Evolutionary conservation across 2,113 vertebrate genomes (phyloP).

Genomic region (Plotosus lineatus): DNA sequence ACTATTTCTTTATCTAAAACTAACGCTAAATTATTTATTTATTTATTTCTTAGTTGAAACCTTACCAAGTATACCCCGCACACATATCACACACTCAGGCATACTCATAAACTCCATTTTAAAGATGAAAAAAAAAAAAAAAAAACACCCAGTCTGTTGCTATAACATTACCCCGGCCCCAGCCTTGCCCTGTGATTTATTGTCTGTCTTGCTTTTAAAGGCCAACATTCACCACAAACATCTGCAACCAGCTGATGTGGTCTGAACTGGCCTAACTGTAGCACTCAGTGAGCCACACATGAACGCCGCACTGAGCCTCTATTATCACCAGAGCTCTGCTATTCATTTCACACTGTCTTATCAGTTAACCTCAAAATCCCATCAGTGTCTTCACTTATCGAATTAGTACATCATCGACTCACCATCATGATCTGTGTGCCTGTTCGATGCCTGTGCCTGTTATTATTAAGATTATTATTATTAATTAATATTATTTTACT

Average conservation of each 20-base stretch:
- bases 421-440: background rate
- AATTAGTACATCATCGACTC: background rate
- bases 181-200: constrained; percentile 40
- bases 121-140: background rate
- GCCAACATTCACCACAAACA: constrained; percentile 1
- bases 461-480: background rate
- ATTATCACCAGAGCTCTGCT: background rate
- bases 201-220: constrained; percentile 23
- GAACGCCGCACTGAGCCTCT: background rate
- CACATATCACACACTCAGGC: background rate
- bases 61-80: constrained; percentile 3
- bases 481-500: background rate
- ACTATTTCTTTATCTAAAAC: background rate
- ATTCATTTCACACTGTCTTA: background rate
- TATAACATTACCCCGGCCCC: constrained; percentile 3
- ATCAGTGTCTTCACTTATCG: background rate
- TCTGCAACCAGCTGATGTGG: background rate
- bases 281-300: background rate
- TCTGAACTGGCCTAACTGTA: background rate
- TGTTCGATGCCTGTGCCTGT: background rate
- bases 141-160: background rate
- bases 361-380: background rate
- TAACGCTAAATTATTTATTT: background rate
- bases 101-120: constrained; percentile 25
- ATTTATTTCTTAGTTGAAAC: no score